Evolutionary conservation across 2,113 vertebrate genomes (phyloP).

Genomic region (Oryctolagus cuniculus): mOryCun1.1 NC_091432.1:20650001-20650500

Average conservation of each 20-base stretch:
- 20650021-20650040: not conserved
- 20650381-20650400: not conserved
- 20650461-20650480: not conserved
- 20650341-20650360: not conserved
- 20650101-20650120: fast-evolving
- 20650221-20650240: not conserved
- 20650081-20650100: fast-evolving
- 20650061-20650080: not conserved
- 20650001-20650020: not conserved
- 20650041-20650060: not conserved
- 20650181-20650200: not conserved
- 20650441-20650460: not conserved
- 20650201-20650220: not conserved
- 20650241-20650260: not conserved
- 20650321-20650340: not conserved
- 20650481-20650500: not conserved
- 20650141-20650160: not conserved
- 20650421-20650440: not conserved
- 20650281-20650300: not conserved
- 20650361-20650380: not conserved
- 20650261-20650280: no score
- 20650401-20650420: not conserved
- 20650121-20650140: not conserved
- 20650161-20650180: not conserved
- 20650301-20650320: not conserved